Evolutionary conservation across 1,140 invertebrate species (phyloP), one percentile per base, ranked within the genome.

Genomic region (Drosophila malerkotliana): DNA sequence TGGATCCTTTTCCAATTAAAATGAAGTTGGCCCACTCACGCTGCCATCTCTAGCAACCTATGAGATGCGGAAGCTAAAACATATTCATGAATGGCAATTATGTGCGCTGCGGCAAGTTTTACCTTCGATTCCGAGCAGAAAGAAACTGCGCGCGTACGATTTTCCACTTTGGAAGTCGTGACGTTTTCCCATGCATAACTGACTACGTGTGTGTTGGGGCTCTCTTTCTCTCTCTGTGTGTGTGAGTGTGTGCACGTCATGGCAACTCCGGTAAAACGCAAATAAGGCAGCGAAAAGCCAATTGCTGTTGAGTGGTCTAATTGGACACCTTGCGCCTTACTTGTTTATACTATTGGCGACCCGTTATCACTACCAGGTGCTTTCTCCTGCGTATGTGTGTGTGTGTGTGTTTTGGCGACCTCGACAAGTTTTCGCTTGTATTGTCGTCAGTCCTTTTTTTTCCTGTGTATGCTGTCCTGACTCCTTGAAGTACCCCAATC

Each of bases 81-180:
- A 73, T 60, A 85, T 85, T 85, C 78, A 87, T 87, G 82, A 87
- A 87, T 87, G 82, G 83, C 82, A 87, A 87, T 87, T 87, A 87
- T 87, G 82, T 63, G 51, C 53, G 66, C 56, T 61, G 71, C 59
- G 74, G 64, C 71, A 72, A 79, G 53, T 72, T 80, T 84, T 60
- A 76, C 55, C 56, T 71, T 74, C 54, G 78, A 67, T 67, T 44
- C 55, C 48, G 48, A 75, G 68, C 64, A 72, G 55, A 63, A 68
- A 60, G 85, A 85, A 85, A 81, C 67, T 75, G 67, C 55, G 67
- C 55, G 71, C 77, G 77, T 75, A 82, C 74, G 74, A 63, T 82
- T 87, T 87, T 88, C 79, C 83, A 82, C 84, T 88, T 57, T 77
- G 83, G 83, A 88, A 88, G 83, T 79, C 72, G 83, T 88, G 83